phyloP scores from a whole-genome alignment of 2,888 invertebrate species.

The Drosophila lacicola region DNA sequence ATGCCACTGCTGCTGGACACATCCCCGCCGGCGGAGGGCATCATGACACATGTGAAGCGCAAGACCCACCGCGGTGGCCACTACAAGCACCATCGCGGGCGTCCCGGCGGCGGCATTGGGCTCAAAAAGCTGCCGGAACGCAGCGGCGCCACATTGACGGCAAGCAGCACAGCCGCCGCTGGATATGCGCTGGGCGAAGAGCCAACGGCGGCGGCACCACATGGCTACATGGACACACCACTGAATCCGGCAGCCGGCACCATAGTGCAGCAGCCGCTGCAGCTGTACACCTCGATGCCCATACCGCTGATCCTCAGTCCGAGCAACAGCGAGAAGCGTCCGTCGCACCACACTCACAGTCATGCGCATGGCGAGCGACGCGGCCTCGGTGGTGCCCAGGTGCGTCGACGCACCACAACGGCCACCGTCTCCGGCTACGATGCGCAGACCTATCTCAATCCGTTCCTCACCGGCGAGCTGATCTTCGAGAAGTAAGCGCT shows the following conservation, averaged over 20 bases:
- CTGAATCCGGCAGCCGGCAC: conserved; percentile 77
- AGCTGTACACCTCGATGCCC: conserved; percentile 81
- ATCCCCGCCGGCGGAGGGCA: conserved; percentile 54
- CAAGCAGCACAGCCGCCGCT: conserved; percentile 24
- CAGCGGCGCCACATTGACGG: not conserved
- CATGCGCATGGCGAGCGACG: conserved; percentile 69
- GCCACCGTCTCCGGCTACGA: conserved; percentile 78
- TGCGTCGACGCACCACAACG: conserved; percentile 72
- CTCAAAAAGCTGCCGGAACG: conserved; percentile 36
- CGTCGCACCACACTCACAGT: conserved; percentile 68
- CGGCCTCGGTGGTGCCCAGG: conserved; percentile 50
- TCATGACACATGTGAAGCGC: conserved; percentile 60
- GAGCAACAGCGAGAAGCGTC: conserved; percentile 79
- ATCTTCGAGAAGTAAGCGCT: conserved; percentile 81
- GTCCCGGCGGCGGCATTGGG: not conserved
- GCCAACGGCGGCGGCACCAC: conserved; percentile 45
- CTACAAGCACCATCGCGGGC: conserved; percentile 75
- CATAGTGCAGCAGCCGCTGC: conserved; percentile 67
- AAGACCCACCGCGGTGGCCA: conserved; percentile 80
- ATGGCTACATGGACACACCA: conserved; percentile 72
- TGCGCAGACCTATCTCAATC: conserved; percentile 81
- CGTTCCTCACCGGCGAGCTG: conserved; percentile 81
- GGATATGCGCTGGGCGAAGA: conserved; percentile 37
- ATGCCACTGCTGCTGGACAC: conserved; percentile 74
- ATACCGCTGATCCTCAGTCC: conserved; percentile 82